These are phyloP conservation scores for Mythimna pallens DNA, from an alignment of 2,888 invertebrate species.

Conservation along the genomic window DNA sequence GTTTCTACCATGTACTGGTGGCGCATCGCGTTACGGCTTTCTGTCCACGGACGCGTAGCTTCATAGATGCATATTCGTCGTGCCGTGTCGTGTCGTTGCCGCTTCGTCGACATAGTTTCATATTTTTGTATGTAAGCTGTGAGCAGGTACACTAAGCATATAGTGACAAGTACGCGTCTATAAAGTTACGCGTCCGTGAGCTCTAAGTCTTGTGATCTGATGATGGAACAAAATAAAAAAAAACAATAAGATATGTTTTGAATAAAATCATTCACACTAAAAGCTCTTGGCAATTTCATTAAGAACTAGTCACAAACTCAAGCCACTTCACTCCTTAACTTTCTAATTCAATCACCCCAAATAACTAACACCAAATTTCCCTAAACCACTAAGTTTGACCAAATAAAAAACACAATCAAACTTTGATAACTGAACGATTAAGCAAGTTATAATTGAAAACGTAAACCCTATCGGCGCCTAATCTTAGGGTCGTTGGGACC, in stretches of 20 bases:
- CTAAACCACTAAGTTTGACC: constrained; percentile 33
- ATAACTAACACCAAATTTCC: constrained; percentile 11
- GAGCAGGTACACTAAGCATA: too few relatives aligned
- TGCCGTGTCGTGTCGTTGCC: too few relatives aligned
- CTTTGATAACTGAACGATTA: constrained; percentile 58
- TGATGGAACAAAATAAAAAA: too few relatives aligned
- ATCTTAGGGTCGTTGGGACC: constrained; percentile 55
- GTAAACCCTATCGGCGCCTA: constrained; percentile 60
- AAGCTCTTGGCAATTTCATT: neutral
- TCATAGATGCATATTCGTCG: too few relatives aligned
- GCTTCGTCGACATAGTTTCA: too few relatives aligned
- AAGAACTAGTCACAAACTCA: constrained; percentile 30
- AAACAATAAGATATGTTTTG: neutral
- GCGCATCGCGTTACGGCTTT: too few relatives aligned
- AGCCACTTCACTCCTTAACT: constrained; percentile 24
- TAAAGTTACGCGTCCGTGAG: too few relatives aligned
- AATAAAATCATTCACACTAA: neutral
- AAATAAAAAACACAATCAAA: constrained; percentile 59
- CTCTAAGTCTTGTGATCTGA: too few relatives aligned
- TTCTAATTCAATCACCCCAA: constrained; percentile 30
- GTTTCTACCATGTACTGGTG: too few relatives aligned
- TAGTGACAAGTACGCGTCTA: too few relatives aligned
- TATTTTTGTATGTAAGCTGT: too few relatives aligned
- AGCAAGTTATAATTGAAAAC: constrained; percentile 69
- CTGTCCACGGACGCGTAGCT: too few relatives aligned